A percentile compares a stretch with the other conserved stretches of the same genome.
Evolutionary conservation across 2,797 vertebrate species (phyloP).

Genomic region (Phrynocephalus guinanensis): DNA sequence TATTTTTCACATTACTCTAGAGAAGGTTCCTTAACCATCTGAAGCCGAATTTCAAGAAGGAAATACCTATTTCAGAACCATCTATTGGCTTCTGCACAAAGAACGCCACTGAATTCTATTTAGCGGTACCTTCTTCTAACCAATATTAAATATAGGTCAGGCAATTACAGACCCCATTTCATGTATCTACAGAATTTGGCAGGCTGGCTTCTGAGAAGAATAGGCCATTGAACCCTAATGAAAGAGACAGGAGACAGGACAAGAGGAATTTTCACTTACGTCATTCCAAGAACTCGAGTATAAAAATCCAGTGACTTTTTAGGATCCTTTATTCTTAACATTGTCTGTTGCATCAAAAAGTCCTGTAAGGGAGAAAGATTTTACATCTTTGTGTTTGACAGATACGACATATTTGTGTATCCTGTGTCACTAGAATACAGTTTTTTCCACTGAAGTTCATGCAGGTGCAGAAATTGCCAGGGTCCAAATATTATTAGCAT

Average conservation of each 20-base stretch:
- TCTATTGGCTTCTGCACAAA: not conserved
- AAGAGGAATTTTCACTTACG: conserved; percentile 81
- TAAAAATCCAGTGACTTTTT: conserved; percentile 96
- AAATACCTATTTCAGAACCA: not conserved
- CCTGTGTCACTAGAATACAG: not conserved
- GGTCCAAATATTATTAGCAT: not conserved
- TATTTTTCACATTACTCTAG: not conserved
- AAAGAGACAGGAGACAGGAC: conserved; percentile 3
- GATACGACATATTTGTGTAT: not conserved
- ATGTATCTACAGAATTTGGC: not conserved
- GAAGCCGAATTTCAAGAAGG: not conserved
- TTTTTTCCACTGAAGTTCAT: not conserved
- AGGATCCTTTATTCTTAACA: conserved; percentile 96
- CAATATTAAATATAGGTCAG: conserved; percentile 1
- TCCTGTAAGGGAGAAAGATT: conserved; percentile 78
- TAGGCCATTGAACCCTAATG: not conserved
- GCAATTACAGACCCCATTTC: not conserved
- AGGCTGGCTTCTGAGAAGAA: not conserved
- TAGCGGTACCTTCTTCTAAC: not conserved
- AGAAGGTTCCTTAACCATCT: not conserved
- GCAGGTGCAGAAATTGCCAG: not conserved
- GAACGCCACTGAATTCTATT: not conserved
- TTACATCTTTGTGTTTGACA: conserved; percentile 10
- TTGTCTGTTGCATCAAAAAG: conserved; percentile 97
- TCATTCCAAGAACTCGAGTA: conserved; percentile 96